Conservation (phyloP, 2,888 invertebrate genomes). For the Drosophila mulleri region DNA sequence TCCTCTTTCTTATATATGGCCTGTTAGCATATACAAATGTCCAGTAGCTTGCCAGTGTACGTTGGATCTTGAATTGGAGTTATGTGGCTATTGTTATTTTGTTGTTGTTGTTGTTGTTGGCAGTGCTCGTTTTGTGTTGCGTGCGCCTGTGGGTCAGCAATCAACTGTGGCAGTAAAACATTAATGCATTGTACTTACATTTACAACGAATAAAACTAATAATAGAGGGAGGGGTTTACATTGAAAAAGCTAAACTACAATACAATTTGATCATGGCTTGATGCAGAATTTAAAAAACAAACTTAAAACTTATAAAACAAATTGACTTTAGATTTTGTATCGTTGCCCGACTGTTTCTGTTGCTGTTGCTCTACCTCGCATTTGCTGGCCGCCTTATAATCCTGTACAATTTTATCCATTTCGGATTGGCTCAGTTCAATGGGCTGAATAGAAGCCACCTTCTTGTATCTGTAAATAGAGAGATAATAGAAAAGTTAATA, state of each 20-base stretch:
- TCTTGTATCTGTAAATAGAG: conserved; percentile 72
- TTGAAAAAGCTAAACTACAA: conserved; percentile 57
- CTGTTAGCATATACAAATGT: conserved; percentile 58
- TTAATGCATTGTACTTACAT: conserved; percentile 35
- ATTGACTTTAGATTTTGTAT: conserved; percentile 50
- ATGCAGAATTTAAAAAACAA: conserved; percentile 54
- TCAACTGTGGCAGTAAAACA: conserved; percentile 37
- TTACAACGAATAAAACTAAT: conserved; percentile 43
- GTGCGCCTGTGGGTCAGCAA: conserved; percentile 12
- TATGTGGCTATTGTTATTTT: neutral
- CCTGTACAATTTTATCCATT: conserved; percentile 68
- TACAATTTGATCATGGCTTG: conserved; percentile 65
- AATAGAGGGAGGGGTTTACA: conserved; percentile 31
- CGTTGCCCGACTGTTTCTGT: conserved; percentile 10
- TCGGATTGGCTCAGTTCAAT: conserved; percentile 72
- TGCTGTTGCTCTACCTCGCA: conserved; percentile 23
- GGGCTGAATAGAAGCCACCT: conserved; percentile 80
- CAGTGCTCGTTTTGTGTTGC: conserved; percentile 27
- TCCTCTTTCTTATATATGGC: conserved; percentile 51
- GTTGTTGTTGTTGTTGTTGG: neutral
- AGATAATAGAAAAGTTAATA: neutral
- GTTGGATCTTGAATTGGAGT: neutral
- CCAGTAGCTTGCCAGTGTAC: conserved; percentile 47
- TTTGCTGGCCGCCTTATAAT: conserved; percentile 56
- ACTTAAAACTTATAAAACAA: conserved; percentile 76